Evolutionary conservation across 2,797 vertebrate genomes (phyloP), one percentile per base, ranked within the genome.

Genomic region (Protonibea diacanthus): DNA sequence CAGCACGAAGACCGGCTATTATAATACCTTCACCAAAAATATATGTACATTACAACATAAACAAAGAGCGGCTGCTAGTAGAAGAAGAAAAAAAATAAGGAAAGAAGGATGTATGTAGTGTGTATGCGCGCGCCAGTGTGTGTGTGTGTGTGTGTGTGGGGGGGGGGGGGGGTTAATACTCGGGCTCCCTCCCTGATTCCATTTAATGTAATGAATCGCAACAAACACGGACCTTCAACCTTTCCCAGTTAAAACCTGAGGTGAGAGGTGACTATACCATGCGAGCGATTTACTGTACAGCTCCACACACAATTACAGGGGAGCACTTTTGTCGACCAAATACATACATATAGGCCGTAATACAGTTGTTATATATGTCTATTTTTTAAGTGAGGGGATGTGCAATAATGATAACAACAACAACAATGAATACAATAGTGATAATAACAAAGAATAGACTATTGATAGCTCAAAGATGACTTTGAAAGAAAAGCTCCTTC

Each of bases 21-120:
- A 92, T 90, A 95, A 95, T 93, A 96, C 96, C 96, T 97, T 92
- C 95, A 94, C 82, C 51, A 79, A 86, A 92, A 78, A 83, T 79
- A 89, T 88, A 92, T 95, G 92, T 89, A 92, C 92, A 93, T 94
- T 93, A 92, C 93, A 91, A 93, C 92, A 94, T 93, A 95, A 95
- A 95, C 92, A 95, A 95, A 94, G 93, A 92, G 17, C 44, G 70
- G 73, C 9, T 69, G 90, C 88, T 87, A 56, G 88, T 40, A 76
- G 68, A 40, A 74, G 67, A 38, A 33, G 57, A 60, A 38, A 68
- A 33, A 48, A 44, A 75, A 65, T 40, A 72, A 65, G 58, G n/a
- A 29, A 55, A 58, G 21, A 47, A 33, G 51, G 29, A 58, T 5
- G 61, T n/a, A 70, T 8, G 20, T 14, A n/a, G 77, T 14, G 61